These are phyloP conservation scores for Mustelus asterias DNA, from an alignment of 2,113 vertebrate species.

Conservation along the genomic window DNA sequence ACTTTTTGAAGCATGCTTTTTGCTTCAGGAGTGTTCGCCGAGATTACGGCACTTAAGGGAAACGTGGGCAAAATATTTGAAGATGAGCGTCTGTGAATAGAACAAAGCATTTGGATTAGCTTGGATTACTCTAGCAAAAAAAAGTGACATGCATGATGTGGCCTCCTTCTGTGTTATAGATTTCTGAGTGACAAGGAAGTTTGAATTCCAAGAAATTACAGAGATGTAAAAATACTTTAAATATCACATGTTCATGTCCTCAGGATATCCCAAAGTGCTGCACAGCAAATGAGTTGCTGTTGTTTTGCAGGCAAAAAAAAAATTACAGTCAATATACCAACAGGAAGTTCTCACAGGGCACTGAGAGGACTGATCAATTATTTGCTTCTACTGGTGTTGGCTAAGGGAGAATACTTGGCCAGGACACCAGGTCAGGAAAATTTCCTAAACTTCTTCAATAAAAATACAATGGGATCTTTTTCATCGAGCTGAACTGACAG, in stretches of 20 bases:
- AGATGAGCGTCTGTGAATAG: not conserved
- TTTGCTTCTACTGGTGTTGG: not conserved
- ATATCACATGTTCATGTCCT: not conserved
- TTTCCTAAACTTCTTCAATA: not conserved
- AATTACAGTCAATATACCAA: not conserved
- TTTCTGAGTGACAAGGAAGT: not conserved
- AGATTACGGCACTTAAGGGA: not conserved
- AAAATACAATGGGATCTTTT: not conserved
- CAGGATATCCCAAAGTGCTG: not conserved
- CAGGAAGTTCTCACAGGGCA: not conserved
- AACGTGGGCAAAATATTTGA: not conserved
- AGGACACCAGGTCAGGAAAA: not conserved
- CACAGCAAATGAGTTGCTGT: not conserved
- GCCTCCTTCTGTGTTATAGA: not conserved
- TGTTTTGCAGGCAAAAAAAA: not conserved
- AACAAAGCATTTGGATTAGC: not conserved
- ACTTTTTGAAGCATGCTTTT: not conserved
- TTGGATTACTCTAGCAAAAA: not conserved
- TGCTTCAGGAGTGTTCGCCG: not conserved
- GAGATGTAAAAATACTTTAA: not conserved
- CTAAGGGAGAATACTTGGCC: not conserved
- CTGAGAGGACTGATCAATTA: not conserved
- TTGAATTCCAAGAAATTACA: not conserved
- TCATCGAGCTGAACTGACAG: not conserved
- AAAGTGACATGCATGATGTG: not conserved